Evolutionary conservation across 2,113 vertebrate genomes (phyloP).

Genomic region (Cacatua alba): DNA sequence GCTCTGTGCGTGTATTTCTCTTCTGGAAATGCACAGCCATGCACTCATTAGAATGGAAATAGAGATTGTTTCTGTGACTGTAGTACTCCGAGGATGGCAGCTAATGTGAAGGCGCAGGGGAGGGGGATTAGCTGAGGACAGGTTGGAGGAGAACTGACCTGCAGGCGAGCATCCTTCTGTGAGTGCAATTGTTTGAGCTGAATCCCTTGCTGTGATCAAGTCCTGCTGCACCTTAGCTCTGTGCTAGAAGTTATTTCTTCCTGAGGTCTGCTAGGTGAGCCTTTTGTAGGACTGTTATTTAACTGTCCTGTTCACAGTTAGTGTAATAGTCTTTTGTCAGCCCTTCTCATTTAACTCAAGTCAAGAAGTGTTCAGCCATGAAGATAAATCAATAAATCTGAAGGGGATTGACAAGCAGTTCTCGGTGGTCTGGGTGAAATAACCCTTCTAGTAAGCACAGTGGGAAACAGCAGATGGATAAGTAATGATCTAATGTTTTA

Average conservation of each 20-base stretch:
- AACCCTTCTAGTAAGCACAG: background rate
- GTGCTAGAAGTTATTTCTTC: background rate
- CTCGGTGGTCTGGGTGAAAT: background rate
- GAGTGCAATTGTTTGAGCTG: background rate
- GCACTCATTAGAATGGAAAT: background rate
- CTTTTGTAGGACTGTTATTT: background rate
- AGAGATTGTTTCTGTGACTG: rapidly evolving
- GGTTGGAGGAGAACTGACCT: background rate
- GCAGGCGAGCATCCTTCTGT: background rate
- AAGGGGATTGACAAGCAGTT: background rate
- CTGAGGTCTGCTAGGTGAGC: background rate
- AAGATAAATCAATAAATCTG: background rate
- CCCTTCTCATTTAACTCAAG: background rate
- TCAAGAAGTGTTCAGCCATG: background rate
- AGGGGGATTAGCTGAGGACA: background rate
- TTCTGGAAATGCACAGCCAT: background rate
- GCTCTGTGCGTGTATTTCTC: background rate
- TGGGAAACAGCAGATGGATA: background rate
- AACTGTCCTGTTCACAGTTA: background rate
- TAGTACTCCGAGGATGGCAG: background rate
- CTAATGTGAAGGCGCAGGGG: background rate
- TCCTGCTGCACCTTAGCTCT: background rate
- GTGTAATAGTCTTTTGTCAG: background rate
- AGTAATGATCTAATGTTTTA: background rate
- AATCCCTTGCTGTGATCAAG: background rate